Base-by-base conservation (phyloP, 1,140 invertebrate species). In the Drosophila aff. region DNA sequence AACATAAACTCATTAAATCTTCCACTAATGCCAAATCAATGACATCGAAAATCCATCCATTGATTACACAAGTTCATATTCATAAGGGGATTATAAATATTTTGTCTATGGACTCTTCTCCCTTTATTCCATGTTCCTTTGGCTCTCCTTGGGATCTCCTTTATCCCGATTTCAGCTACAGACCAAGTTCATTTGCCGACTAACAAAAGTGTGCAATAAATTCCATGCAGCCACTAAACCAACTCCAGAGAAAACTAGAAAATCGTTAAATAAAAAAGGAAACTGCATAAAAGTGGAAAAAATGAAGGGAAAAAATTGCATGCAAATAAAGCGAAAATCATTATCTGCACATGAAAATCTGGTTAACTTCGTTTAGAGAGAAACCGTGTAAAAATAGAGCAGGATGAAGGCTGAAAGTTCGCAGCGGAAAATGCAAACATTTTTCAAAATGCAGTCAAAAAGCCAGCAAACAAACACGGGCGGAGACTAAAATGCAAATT, bases 291-390 rank as follows among this genome's bases (percentile, higher is more conserved):
- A 73, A 31, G 15, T 10, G 21, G 23, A 16, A 10, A 53, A 36
- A 38, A 63, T 38, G 23, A n/a, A 7, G 16, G 31, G 38, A 50
- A 55, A 77, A 77, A 75, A 69, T 49, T 21, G 50, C 67, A 87
- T 81, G 80, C 80, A 87, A 89, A 87, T 87, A 87, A 89, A 89
- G 69, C 73, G 72, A 87, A 89, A 87, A 87, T 89, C 84, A 87
- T 87, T 89, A 81, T 87, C 84, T 81, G 77, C 71, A 76, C 84
- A 82, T 75, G 73, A 69, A 80, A 89, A 89, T 83, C 84, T 89
- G 83, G 83, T 86, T 86, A 87, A 87, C 79, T 86, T 87, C 75
- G 82, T 72, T 85, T 85, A 62, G 75, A 67, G 46, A 62, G 36
- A 33, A 72, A 50, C 40, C 58, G 59, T 58, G 40, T 40, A 50